Evolutionary conservation across 2,113 vertebrate genomes (phyloP).

Genomic region (Barbus barbus): DNA sequence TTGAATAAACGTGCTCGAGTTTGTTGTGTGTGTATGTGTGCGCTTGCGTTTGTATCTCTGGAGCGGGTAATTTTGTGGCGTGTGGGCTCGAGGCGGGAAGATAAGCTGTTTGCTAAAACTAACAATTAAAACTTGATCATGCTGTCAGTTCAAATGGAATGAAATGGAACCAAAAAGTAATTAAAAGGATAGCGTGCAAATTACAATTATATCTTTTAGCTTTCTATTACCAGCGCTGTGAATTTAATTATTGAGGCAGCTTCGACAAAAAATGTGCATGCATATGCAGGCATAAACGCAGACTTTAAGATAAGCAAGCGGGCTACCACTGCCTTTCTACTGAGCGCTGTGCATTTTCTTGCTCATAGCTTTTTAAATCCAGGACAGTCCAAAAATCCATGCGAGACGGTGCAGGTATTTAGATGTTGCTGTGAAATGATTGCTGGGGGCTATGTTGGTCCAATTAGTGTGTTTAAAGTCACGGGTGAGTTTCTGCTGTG

Average conservation of each 20-base stretch:
- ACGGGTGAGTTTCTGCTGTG: slow-evolving; percentile 62
- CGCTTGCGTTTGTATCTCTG: slow-evolving; percentile 59
- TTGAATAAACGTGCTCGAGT: slow-evolving; percentile 39
- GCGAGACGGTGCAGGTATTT: slow-evolving; percentile 40
- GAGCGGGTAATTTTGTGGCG: slow-evolving; percentile 72
- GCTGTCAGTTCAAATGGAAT: slow-evolving; percentile 78
- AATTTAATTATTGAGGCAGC: slow-evolving; percentile 75
- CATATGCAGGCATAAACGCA: slow-evolving; percentile 4
- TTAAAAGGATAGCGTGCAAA: slow-evolving; percentile 77
- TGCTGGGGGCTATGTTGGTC: slow-evolving; percentile 62
- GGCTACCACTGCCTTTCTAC: neutral
- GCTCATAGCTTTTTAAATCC: slow-evolving; percentile 12
- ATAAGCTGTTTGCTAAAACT: slow-evolving; percentile 77
- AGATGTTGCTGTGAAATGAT: slow-evolving; percentile 59
- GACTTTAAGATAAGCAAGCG: slow-evolving; percentile 24
- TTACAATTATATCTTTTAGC: slow-evolving; percentile 77
- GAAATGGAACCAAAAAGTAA: slow-evolving; percentile 82
- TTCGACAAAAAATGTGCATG: slow-evolving; percentile 55
- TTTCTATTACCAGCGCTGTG: slow-evolving; percentile 72
- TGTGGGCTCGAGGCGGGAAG: slow-evolving; percentile 71
- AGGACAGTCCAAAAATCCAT: slow-evolving; percentile 36
- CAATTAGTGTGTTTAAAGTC: slow-evolving; percentile 74
- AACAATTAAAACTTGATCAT: slow-evolving; percentile 81
- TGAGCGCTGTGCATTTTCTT: neutral
- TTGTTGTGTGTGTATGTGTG: slow-evolving; percentile 28